phyloP scores from a whole-genome alignment of 2,113 vertebrate species.

The Brienomyrus brachyistius region DNA sequence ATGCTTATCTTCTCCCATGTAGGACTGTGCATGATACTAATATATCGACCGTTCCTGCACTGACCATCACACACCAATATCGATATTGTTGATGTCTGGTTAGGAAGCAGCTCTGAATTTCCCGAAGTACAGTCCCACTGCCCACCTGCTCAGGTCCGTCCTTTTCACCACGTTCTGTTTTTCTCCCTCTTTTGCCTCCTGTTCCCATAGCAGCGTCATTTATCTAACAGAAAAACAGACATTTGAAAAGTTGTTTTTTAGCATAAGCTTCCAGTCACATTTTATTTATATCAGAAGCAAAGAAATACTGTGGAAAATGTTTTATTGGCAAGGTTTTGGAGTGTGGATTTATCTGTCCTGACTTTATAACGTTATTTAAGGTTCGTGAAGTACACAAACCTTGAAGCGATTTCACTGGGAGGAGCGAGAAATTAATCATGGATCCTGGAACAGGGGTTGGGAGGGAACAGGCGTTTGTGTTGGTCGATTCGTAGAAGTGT shows the following conservation, averaged over 20 bases:
- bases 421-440: not conserved
- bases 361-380: not conserved
- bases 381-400: not conserved
- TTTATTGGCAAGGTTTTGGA: not conserved
- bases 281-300: not conserved
- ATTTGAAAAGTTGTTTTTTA: not conserved
- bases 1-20: not conserved
- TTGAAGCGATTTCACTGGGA: not conserved
- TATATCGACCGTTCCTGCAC: not conserved
- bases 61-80: not conserved
- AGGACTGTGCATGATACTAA: not conserved
- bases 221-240: not conserved
- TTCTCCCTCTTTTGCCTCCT: not conserved
- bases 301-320: not conserved
- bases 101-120: not conserved
- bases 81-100: not conserved
- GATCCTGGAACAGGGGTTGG: not conserved
- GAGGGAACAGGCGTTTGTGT: not conserved
- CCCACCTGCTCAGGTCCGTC: not conserved
- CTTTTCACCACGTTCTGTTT: not conserved
- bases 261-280: not conserved
- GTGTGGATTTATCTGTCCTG: not conserved
- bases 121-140: not conserved
- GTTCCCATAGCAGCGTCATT: not conserved
- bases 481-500: not conserved